A percentile compares a stretch with the other conserved stretches of the same genome.
Conservation (phyloP, 1,140 invertebrate species). For the Heliconius nattereri region DNA sequence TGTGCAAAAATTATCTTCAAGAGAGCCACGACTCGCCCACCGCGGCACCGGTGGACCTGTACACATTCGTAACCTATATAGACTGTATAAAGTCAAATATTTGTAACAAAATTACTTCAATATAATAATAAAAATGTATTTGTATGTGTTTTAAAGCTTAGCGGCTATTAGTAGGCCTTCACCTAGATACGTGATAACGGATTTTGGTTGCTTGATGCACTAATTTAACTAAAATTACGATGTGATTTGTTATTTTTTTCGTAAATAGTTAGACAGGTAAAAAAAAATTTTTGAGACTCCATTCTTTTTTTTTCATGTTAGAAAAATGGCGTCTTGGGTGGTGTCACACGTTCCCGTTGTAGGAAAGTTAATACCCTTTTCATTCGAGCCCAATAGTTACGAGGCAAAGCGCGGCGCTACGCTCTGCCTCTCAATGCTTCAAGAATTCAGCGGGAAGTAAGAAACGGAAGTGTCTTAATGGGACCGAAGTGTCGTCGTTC, state of each 20-base stretch:
- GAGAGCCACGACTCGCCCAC: too few relatives aligned
- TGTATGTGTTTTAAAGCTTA: conserved; percentile 14
- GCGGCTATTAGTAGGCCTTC: conserved; percentile 20
- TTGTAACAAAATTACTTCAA: background rate
- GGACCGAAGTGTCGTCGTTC: too few relatives aligned
- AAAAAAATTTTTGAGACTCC: too few relatives aligned
- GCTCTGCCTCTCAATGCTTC: background rate
- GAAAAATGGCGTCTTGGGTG: too few relatives aligned
- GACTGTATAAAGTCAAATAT: background rate
- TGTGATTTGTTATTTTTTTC: too few relatives aligned
- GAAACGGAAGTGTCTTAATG: too few relatives aligned
- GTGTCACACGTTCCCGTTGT: too few relatives aligned
- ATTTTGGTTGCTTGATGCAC: too few relatives aligned
- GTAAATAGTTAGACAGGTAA: too few relatives aligned
- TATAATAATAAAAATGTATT: conserved; percentile 3
- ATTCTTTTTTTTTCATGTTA: too few relatives aligned
- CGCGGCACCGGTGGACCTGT: background rate
- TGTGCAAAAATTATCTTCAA: too few relatives aligned
- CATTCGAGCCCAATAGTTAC: background rate
- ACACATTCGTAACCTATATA: conserved; percentile 14
- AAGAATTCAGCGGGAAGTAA: background rate
- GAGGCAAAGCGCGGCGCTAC: background rate
- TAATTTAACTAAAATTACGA: too few relatives aligned
- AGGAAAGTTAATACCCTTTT: background rate
- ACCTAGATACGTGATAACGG: conserved; percentile 10